phyloP scores from a whole-genome alignment of 1,140 invertebrate genomes.

The Heliconius melpomene region DNA sequence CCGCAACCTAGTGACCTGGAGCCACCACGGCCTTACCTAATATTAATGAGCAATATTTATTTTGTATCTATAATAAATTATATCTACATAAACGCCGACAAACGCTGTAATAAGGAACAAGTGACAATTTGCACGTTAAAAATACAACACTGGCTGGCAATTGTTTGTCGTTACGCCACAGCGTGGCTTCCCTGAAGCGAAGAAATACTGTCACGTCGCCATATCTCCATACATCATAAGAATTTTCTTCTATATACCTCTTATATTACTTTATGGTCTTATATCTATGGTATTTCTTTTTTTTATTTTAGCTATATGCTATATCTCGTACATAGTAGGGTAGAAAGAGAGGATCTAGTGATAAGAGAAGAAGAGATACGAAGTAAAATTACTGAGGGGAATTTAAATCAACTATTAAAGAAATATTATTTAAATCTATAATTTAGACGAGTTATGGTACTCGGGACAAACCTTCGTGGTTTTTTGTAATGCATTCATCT shows the following conservation, averaged over 20 bases:
- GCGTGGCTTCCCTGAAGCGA: conserved; percentile 23
- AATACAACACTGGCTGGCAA: conserved; percentile 32
- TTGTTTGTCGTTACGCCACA: conserved; percentile 29
- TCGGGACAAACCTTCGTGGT: too few species aligned
- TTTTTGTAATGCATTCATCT: too few species aligned
- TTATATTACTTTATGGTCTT: background rate
- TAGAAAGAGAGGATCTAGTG: too few species aligned
- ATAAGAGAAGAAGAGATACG: too few species aligned
- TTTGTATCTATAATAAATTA: background rate
- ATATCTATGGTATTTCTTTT: background rate
- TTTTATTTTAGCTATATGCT: too few species aligned
- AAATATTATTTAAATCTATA: too few species aligned
- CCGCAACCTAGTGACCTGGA: too few species aligned
- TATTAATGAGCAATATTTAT: background rate
- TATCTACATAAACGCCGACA: background rate
- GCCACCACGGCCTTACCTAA: too few species aligned
- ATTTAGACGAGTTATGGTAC: too few species aligned
- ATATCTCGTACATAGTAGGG: too few species aligned
- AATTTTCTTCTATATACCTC: background rate
- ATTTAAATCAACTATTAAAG: too few species aligned
- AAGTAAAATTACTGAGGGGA: too few species aligned
- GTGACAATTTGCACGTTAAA: conserved; percentile 31
- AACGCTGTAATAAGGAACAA: conserved; percentile 18
- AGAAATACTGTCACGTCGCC: conserved; percentile 6
- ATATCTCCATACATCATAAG: background rate